Percentiles rank a stretch among this genome's conserved stretches.
Evolutionary conservation across 2,113 vertebrate genomes (phyloP).

Genomic region (Rhinolophus ferrumequinum): DNA sequence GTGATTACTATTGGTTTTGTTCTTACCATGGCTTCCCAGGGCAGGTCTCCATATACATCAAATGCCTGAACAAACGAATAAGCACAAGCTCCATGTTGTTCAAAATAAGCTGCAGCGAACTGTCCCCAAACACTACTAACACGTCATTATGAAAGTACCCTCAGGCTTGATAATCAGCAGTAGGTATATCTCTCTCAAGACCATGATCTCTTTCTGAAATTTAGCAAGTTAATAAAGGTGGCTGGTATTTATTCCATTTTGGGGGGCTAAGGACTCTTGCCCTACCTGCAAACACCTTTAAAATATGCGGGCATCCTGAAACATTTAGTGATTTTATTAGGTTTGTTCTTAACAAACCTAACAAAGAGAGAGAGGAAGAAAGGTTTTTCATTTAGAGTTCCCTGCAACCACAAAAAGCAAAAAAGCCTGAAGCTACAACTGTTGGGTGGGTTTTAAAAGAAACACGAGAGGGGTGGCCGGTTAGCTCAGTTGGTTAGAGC

Average conservation of each 20-base stretch:
- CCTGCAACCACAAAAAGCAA: not conserved
- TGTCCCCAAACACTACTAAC: accelerated
- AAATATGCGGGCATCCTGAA: slow-evolving; percentile 31
- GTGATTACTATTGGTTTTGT: accelerated
- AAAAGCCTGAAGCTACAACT: not conserved
- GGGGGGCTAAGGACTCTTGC: not conserved
- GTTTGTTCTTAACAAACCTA: not conserved
- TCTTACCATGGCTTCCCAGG: not conserved
- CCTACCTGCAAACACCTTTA: slow-evolving; percentile 42
- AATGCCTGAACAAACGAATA: not conserved
- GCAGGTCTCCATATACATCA: no score
- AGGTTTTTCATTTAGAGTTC: not conserved
- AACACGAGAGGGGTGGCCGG: no score
- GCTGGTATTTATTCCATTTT: not conserved
- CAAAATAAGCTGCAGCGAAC: not conserved
- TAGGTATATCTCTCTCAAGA: not conserved
- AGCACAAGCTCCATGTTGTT: not conserved
- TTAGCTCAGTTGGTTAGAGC: no score
- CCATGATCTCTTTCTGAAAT: not conserved
- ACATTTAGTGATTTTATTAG: not conserved
- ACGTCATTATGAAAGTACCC: not conserved
- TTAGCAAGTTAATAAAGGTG: slow-evolving; percentile 34
- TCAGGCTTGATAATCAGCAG: not conserved
- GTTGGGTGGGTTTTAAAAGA: not conserved
- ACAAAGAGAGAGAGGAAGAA: not conserved